Base-by-base conservation (phyloP, 1,140 invertebrate species). In the Tetraneura akinire region DNA sequence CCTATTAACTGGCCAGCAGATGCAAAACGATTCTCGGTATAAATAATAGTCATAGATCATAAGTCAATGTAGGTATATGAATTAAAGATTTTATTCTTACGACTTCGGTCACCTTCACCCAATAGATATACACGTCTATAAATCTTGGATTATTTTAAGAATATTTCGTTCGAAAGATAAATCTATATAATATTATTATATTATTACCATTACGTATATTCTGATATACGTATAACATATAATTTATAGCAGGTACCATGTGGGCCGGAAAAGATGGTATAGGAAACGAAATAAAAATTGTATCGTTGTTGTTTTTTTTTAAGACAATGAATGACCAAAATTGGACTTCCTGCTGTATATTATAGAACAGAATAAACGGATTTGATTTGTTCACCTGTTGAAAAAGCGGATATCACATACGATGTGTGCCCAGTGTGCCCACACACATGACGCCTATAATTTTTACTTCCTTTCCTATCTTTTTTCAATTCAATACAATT, bases 401-500 rank as follows among this genome's bases (percentile, higher is more conserved):
- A 13, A 76, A 55, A 23, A 13, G n/a, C 73, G 32, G 73, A 53
- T 45, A 76, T 76, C 53, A 42, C 73, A 42, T 37, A 53, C 18
- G n/a, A n/a, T n/a, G n/a, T n/a, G n/a, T n/a, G n/a, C n/a, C n/a
- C n/a, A n/a, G 66, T 13, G 13, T n/a, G 71, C n/a, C 26, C 49
- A 23, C 53, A 57, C 73, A 76, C 53, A 57, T 57, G 71, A 76
- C 73, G 53, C 51, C 51, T 55, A 16, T 76, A 76, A 76, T 76
- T 76, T 76, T n/a, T 76, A 76, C 73, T 76, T 76, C 73, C 73
- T 51, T 57, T 53, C 70, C n/a, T n/a, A n/a, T n/a, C n/a, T n/a
- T n/a, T 73, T 53, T 73, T 73, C 49, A 32, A 53, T 37, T 42
- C 32, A 21, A 42, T 0, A 4, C n/a, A 60, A 29, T 55, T 57